Evolutionary conservation across 2,113 vertebrate species (phyloP).

Genomic region (Marmota monax): DNA sequence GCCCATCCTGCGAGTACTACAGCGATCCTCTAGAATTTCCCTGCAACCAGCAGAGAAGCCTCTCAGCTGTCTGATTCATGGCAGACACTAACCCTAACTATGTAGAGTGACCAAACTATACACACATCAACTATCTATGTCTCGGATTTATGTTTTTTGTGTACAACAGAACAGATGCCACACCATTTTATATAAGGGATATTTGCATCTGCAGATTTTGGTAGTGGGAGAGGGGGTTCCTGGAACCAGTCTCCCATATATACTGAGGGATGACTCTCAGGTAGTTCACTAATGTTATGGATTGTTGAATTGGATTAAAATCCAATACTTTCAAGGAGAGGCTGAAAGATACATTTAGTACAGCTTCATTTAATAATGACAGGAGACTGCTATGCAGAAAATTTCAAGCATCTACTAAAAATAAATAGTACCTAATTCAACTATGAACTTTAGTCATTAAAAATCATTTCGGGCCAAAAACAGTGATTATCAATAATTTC

Average conservation of each 20-base stretch:
- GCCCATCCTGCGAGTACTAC: background rate
- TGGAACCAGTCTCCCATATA: background rate
- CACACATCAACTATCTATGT: background rate
- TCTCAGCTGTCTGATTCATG: background rate
- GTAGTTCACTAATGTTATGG: background rate
- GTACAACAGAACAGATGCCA: background rate
- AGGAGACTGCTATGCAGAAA: background rate
- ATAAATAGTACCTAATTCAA: conserved; percentile 7
- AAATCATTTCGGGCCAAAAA: background rate
- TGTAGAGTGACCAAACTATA: background rate
- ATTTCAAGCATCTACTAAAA: conserved; percentile 15
- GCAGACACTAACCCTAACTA: background rate
- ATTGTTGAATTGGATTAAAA: background rate
- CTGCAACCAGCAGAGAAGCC: conserved; percentile 48
- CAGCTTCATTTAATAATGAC: conserved; percentile 20
- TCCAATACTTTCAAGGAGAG: background rate
- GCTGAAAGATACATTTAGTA: background rate
- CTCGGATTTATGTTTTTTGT: background rate
- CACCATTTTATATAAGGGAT: background rate
- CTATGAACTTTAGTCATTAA: background rate
- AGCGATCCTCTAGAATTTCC: conserved; percentile 27
- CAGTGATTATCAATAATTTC: background rate
- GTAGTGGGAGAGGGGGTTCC: background rate
- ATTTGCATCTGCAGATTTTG: too few relatives aligned
- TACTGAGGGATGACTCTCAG: background rate